Percentiles rank a stretch among this genome's conserved stretches.
Conservation (phyloP, 2,888 invertebrate genomes). For the Andrena fulva region DNA sequence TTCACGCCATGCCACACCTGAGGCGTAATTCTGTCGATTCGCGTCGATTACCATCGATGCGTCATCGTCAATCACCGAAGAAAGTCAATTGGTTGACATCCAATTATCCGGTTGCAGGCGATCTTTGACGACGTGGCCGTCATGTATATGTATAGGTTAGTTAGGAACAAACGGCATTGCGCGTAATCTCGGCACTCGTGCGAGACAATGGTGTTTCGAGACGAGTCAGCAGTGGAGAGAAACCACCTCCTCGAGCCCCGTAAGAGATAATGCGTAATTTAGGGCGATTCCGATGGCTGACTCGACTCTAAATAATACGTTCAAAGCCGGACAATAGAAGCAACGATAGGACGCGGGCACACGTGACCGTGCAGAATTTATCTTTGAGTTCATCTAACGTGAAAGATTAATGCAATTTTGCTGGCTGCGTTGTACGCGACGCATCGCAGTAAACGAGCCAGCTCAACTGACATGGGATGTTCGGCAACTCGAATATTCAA, state of each 20-base stretch:
- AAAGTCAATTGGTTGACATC: conserved; percentile 49
- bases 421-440: conserved; percentile 32
- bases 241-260: conserved; percentile 42
- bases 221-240: conserved; percentile 59
- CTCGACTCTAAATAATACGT: conserved; percentile 67
- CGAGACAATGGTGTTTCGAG: conserved; percentile 63
- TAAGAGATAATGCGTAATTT: conserved; percentile 70
- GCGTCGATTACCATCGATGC: conserved; percentile 43
- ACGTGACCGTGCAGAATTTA: conserved; percentile 36
- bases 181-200: conserved; percentile 54
- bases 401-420: conserved; percentile 56
- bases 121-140: conserved; percentile 52
- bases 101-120: conserved; percentile 32
- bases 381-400: conserved; percentile 55
- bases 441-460: conserved; percentile 38
- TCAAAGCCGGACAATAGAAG: conserved; percentile 49
- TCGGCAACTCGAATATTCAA: too few species aligned
- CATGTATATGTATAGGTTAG: conserved; percentile 49
- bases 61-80: conserved; percentile 46
- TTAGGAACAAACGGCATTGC: conserved; percentile 47
- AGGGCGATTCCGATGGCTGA: conserved; percentile 62
- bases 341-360: conserved; percentile 29
- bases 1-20: background rate
- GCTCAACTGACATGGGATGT: conserved; percentile 41
- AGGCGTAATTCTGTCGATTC: conserved; percentile 39